phyloP scores from a whole-genome alignment of 2,797 vertebrate species.

The Kryptolebias ocellatus region DNA sequence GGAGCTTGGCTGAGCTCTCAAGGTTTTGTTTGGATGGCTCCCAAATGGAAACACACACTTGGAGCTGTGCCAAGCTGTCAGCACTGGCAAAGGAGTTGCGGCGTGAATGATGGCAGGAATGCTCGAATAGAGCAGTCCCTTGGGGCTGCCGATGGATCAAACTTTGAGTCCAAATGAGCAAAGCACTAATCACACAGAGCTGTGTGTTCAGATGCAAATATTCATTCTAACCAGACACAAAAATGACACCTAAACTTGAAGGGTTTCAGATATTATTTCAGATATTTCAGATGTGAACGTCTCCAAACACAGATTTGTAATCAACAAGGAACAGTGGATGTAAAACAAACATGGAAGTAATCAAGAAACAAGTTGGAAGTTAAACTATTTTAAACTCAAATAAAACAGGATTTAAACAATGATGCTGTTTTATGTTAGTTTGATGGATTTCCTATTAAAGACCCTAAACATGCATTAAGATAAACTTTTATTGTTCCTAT shows the following conservation, averaged over 20 bases:
- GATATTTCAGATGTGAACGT: not conserved
- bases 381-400: too few species aligned
- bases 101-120: constrained; percentile 63
- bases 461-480: too few species aligned
- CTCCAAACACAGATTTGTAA: too few species aligned
- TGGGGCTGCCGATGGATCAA: constrained; percentile 41
- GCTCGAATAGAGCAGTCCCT: constrained; percentile 30
- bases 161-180: constrained; percentile 54
- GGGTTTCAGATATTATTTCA: not conserved
- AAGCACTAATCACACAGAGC: constrained; percentile 60
- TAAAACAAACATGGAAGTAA: too few species aligned
- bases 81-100: constrained; percentile 62
- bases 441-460: too few species aligned
- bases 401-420: too few species aligned
- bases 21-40: constrained; percentile 77
- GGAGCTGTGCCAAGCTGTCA: constrained; percentile 72
- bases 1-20: constrained; percentile 65
- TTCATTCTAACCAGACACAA: constrained; percentile 23
- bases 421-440: too few species aligned
- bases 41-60: constrained; percentile 79
- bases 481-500: too few species aligned
- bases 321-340: too few species aligned
- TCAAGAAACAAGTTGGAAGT: too few species aligned
- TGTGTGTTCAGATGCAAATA: constrained; percentile 21
- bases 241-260: constrained; percentile 11